These are phyloP conservation scores for Crotophaga sulcirostris DNA, from an alignment of 2,113 vertebrate species.

Conservation along the genomic window DNA sequence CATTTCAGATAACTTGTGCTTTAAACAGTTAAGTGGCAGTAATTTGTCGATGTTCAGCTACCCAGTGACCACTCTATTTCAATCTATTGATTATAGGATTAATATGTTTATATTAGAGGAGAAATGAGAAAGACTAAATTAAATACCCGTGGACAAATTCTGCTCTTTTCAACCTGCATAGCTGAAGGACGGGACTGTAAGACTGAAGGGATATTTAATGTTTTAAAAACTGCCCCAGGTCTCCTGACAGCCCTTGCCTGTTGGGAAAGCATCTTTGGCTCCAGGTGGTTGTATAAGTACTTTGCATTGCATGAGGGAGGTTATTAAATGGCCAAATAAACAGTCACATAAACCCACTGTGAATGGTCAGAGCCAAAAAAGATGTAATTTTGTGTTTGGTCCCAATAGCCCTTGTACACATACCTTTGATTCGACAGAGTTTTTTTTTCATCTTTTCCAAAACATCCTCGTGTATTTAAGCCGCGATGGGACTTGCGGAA, in stretches of 20 bases:
- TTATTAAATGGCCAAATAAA: constrained; percentile 15
- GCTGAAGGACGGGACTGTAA: background rate
- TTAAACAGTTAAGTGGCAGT: background rate
- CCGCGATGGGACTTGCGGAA: constrained; percentile 9
- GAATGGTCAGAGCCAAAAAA: background rate
- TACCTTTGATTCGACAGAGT: background rate
- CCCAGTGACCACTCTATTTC: background rate
- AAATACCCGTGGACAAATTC: background rate
- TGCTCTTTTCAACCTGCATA: background rate
- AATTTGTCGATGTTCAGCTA: background rate
- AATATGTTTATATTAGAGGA: background rate
- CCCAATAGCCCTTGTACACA: constrained; percentile 1
- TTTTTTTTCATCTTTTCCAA: constrained; percentile 7
- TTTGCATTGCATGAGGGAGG: background rate
- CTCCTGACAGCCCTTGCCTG: background rate
- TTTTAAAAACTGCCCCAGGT: background rate
- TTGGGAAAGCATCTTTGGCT: background rate
- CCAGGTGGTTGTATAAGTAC: background rate
- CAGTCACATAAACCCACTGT: background rate
- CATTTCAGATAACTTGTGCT: background rate
- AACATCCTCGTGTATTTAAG: constrained; percentile 59
- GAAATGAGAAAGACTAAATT: background rate
- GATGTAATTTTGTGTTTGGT: background rate
- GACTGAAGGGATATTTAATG: rapidly evolving
- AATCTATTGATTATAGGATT: background rate